A percentile compares a stretch with the other conserved stretches of the same genome.
Evolutionary conservation across 1,140 invertebrate species (phyloP).

Genomic region (Dysdera silvatica): DNA sequence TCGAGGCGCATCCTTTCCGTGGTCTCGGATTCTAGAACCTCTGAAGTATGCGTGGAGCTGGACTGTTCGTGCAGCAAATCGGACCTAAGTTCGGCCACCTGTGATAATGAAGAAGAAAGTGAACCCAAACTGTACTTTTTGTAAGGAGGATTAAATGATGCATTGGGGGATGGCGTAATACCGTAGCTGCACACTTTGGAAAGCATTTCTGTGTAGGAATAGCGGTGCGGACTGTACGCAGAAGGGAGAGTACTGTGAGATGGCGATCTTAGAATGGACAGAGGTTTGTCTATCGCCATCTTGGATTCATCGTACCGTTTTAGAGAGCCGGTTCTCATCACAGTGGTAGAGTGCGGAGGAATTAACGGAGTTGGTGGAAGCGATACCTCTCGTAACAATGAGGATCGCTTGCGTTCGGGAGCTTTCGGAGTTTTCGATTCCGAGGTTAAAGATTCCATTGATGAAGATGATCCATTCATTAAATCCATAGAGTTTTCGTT

Average conservation of each 20-base stretch:
- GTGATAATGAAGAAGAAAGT: slow-evolving; percentile 35
- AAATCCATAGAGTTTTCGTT: too few relatives aligned
- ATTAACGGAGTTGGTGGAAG: slow-evolving; percentile 10
- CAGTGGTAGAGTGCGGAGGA: background rate
- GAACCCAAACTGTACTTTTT: slow-evolving; percentile 15
- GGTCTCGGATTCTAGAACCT: slow-evolving; percentile 75
- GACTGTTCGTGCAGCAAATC: slow-evolving; percentile 86
- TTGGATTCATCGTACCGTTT: slow-evolving; percentile 17
- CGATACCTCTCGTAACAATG: slow-evolving; percentile 15
- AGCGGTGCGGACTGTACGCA: too few relatives aligned
- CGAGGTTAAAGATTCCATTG: background rate
- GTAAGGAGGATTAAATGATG: too few relatives aligned
- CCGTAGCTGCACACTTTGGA: slow-evolving; percentile 25
- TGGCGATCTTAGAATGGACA: slow-evolving; percentile 16
- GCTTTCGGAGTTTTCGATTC: slow-evolving; percentile 9
- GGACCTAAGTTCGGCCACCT: slow-evolving; percentile 83
- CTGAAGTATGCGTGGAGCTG: slow-evolving; percentile 73
- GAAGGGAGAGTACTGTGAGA: slow-evolving; percentile 22
- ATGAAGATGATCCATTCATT: too few relatives aligned
- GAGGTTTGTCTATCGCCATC: too few relatives aligned
- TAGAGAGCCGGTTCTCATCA: slow-evolving; percentile 11
- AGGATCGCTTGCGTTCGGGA: slow-evolving; percentile 5
- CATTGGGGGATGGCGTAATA: slow-evolving; percentile 7
- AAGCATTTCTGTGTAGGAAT: slow-evolving; percentile 26
- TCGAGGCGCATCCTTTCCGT: slow-evolving; percentile 56